Conservation (phyloP, 2,888 invertebrate species). For the Cerceris ruficornis region DNA sequence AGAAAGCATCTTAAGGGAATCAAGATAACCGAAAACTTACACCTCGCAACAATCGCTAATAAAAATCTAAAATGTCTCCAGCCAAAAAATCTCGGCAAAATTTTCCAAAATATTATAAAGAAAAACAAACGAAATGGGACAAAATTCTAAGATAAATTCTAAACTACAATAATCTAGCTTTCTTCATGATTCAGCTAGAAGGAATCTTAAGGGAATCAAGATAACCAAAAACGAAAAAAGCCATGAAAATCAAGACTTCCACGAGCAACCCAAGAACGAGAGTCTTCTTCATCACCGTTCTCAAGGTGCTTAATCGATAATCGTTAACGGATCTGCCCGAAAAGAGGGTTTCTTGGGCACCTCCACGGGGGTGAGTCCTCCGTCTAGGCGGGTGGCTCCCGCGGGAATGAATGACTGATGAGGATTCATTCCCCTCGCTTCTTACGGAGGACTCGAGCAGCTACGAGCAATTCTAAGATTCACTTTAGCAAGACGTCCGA, state of each 20-base stretch:
- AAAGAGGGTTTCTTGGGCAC: slow-evolving; percentile 20
- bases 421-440: slow-evolving; percentile 38
- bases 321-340: slow-evolving; percentile 45
- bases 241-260: background rate
- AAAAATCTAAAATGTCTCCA: too few relatives aligned
- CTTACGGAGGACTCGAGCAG: slow-evolving; percentile 5
- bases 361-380: slow-evolving; percentile 15
- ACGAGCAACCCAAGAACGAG: background rate
- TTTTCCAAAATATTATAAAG: too few relatives aligned
- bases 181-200: background rate
- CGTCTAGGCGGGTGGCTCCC: slow-evolving; percentile 52
- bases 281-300: slow-evolving; percentile 22
- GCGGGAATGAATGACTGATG: slow-evolving; percentile 72
- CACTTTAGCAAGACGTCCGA: slow-evolving; percentile 65
- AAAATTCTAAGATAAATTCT: too few relatives aligned
- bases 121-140: too few relatives aligned
- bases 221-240: background rate
- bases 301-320: slow-evolving; percentile 60
- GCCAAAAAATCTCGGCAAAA: too few relatives aligned
- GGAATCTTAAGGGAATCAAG: background rate
- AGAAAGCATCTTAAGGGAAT: background rate
- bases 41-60: too few relatives aligned
- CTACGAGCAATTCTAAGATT: slow-evolving; percentile 66
- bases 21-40: background rate
- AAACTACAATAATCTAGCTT: too few relatives aligned